Evolutionary conservation across 1,140 invertebrate species (phyloP), one percentile per base, ranked within the genome.

Genomic region (Gonioctena quinquepunctata): DNA sequence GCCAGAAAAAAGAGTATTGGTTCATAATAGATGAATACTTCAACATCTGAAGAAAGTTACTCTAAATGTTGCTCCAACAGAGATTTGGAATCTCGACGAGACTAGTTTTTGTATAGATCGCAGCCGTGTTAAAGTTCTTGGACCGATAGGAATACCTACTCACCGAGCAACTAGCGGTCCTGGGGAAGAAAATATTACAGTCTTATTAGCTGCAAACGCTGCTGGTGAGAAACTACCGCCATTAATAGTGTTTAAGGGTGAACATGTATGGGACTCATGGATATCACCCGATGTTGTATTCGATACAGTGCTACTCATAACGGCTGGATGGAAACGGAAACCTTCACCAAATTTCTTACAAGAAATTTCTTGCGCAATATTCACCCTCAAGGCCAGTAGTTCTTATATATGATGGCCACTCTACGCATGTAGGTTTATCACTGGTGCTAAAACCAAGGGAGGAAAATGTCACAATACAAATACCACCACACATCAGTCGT

Each of bases 341-440:
- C 66, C 7, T 71, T 71, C 33, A 7, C 33, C 28, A 76, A 56
- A 70, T 82, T 65, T 79, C 82, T 76, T 57, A 70, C 61, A 77
- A 81, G 66, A 76, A 76, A 22, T 78, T 82, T 71, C 26, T 61
- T 80, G n/a, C 54, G 59, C 68, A 66, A 26, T 26, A 66, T 81
- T 22, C 68, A 66, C 16, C 22, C 66, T 48, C 56, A 78, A 56
- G 77, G 27, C 79, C 77, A 26, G 70, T 78, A 28, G 26, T 81
- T 49, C 50, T 81, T 48, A 71, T 83, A 78, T 82, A 79, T 74
- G 81, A 83, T 75, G 81, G 78, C 8, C 80, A 83, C 71, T 65
- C 67, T 48, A 78, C 69, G 22, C 81, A 83, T 68, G 67, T 83
- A 13, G 72, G 59, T 50, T 66, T 76, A 28, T 72, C 75, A 64